These are phyloP conservation scores for Danio aesculapii DNA, from an alignment of 2,797 vertebrate genomes.

Conservation along the genomic window DNA sequence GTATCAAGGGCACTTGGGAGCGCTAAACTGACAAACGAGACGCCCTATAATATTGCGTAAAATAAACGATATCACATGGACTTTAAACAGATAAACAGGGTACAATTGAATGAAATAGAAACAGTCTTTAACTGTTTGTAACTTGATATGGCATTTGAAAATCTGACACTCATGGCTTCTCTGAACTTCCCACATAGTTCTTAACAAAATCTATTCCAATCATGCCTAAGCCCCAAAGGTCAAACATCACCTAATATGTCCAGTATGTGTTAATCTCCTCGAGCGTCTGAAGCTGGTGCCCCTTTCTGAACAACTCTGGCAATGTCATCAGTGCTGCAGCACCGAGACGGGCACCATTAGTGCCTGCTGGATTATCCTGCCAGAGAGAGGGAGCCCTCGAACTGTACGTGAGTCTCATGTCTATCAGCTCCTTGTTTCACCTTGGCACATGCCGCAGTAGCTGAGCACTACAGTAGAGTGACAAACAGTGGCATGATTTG, in stretches of 20 bases:
- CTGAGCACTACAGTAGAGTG: constrained; percentile 4
- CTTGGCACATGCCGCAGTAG: constrained; percentile 73
- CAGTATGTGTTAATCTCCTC: constrained; percentile 26
- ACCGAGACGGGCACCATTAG: constrained; percentile 68
- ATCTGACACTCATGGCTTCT: background rate
- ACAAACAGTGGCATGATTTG: constrained; percentile 9
- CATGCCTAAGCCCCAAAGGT: background rate
- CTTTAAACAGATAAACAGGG: background rate
- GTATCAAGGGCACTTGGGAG: background rate
- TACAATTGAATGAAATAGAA: background rate
- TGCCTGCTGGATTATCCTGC: constrained; percentile 63
- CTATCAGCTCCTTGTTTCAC: constrained; percentile 83
- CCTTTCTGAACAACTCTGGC: constrained; percentile 63
- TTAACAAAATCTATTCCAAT: background rate
- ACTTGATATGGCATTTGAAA: background rate
- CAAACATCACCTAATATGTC: constrained; percentile 14
- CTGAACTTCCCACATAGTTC: background rate
- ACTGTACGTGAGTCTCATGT: constrained; percentile 78
- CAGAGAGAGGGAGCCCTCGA: constrained; percentile 64
- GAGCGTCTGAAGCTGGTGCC: constrained; percentile 22
- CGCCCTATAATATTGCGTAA: too few relatives aligned
- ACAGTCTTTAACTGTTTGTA: background rate
- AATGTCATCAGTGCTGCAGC: constrained; percentile 72
- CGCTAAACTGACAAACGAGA: background rate
- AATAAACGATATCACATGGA: too few relatives aligned